These are phyloP conservation scores for Simalia tracyae DNA, from an alignment of 2,797 vertebrate species.

Conservation along the genomic window DNA sequence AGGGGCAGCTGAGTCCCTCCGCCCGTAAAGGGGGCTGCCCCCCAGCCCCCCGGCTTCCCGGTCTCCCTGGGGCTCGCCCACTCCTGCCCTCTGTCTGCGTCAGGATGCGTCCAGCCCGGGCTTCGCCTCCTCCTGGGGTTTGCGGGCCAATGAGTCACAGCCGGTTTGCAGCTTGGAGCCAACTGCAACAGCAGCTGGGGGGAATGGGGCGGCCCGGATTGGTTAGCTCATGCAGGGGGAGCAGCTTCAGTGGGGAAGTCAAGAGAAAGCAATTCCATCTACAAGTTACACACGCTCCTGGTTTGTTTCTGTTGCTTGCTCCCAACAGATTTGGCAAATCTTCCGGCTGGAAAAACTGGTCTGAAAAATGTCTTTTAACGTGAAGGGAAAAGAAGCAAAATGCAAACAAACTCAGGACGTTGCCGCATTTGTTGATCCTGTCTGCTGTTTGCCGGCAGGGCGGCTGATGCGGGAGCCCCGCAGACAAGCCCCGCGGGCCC, in stretches of 20 bases:
- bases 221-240: background rate
- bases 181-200: background rate
- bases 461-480: background rate
- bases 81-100: conserved; percentile 3
- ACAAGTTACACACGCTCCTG: background rate
- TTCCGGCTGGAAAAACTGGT: background rate
- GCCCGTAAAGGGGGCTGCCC: background rate
- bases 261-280: background rate
- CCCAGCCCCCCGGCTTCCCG: background rate
- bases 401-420: background rate
- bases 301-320: background rate
- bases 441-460: background rate
- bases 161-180: background rate
- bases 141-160: conserved; percentile 16
- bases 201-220: background rate
- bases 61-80: background rate
- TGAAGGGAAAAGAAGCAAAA: background rate
- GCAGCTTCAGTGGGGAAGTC: background rate
- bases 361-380: background rate
- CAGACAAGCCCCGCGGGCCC: background rate
- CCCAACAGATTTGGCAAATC: background rate
- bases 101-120: background rate
- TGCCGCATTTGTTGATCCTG: background rate
- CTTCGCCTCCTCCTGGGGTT: conserved; percentile 8
- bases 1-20: background rate